A percentile compares a stretch with the other conserved stretches of the same genome.
phyloP scores from a whole-genome alignment of 1,140 invertebrate species.

The Adoxophyes honmai region DNA sequence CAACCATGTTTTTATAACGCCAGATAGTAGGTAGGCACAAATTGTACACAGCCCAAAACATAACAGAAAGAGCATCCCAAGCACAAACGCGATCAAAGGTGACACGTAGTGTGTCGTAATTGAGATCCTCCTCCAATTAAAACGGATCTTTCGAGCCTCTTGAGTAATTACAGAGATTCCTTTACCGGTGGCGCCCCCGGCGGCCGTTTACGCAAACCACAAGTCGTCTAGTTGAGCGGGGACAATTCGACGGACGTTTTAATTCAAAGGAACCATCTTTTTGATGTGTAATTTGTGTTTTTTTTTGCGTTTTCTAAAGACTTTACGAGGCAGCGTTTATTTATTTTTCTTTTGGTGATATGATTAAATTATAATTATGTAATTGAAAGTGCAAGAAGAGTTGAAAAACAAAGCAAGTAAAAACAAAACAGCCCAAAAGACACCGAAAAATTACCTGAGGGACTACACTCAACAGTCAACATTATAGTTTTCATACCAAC shows the following conservation, averaged over 20 bases:
- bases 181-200: conserved; percentile 32
- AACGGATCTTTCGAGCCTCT: conserved; percentile 58
- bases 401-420: conserved; percentile 3
- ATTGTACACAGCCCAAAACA: too few relatives aligned
- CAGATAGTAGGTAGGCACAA: too few relatives aligned
- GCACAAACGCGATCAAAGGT: conserved; percentile 51
- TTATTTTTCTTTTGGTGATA: too few relatives aligned
- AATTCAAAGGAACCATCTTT: conserved; percentile 12
- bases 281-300: conserved; percentile 7
- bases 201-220: conserved; percentile 30
- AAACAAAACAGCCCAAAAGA: conserved; percentile 1
- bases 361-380: not conserved
- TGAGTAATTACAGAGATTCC: conserved; percentile 56
- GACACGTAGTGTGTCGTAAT: conserved; percentile 59
- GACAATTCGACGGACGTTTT: conserved; percentile 23
- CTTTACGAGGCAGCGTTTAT: too few relatives aligned
- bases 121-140: conserved; percentile 68
- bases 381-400: not conserved
- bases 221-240: conserved; percentile 26
- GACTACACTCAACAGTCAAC: too few relatives aligned
- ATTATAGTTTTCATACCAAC: too few relatives aligned
- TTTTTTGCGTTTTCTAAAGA: too few relatives aligned
- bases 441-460: not conserved
- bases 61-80: conserved; percentile 53
- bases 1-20: too few relatives aligned